phyloP scores from a whole-genome alignment of 2,888 invertebrate genomes.

The Ethmia dodecea region DNA sequence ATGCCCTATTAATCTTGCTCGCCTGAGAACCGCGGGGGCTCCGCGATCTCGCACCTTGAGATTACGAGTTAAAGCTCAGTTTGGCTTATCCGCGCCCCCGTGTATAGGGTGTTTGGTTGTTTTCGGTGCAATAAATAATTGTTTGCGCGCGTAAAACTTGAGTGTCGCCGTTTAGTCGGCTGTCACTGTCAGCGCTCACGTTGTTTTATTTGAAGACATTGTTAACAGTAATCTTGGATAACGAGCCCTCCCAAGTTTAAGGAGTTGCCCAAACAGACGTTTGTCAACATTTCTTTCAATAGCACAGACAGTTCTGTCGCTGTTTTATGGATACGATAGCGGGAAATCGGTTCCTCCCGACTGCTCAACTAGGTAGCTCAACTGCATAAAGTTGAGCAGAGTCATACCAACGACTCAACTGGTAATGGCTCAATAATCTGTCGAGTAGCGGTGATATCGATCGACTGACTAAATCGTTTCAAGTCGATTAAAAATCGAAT shows the following conservation, averaged over 20 bases:
- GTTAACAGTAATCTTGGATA: conserved; percentile 58
- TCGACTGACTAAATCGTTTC: too few species aligned
- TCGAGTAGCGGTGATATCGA: too few species aligned
- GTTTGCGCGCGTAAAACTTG: conserved; percentile 71
- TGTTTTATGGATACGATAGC: too few species aligned
- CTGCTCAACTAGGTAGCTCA: too few species aligned
- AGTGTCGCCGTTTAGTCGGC: conserved; percentile 54
- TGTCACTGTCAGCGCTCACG: conserved; percentile 38
- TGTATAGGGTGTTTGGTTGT: conserved; percentile 49
- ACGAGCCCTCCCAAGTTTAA: conserved; percentile 37
- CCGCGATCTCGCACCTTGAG: conserved; percentile 36
- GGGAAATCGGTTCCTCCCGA: too few species aligned
- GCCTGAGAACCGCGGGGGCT: conserved; percentile 37
- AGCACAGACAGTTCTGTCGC: too few species aligned
- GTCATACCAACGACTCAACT: too few species aligned
- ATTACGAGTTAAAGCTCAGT: conserved; percentile 30
- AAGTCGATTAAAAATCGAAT: neutral
- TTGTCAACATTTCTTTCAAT: too few species aligned
- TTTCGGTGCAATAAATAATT: conserved; percentile 72
- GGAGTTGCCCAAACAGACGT: too few species aligned
- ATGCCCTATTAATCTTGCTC: conserved; percentile 76
- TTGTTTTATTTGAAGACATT: conserved; percentile 54
- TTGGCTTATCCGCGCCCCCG: conserved; percentile 24
- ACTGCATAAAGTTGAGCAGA: too few species aligned
- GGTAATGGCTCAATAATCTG: too few species aligned